phyloP scores from a whole-genome alignment of 2,797 vertebrate species.

The Poliocrania exsul region DNA sequence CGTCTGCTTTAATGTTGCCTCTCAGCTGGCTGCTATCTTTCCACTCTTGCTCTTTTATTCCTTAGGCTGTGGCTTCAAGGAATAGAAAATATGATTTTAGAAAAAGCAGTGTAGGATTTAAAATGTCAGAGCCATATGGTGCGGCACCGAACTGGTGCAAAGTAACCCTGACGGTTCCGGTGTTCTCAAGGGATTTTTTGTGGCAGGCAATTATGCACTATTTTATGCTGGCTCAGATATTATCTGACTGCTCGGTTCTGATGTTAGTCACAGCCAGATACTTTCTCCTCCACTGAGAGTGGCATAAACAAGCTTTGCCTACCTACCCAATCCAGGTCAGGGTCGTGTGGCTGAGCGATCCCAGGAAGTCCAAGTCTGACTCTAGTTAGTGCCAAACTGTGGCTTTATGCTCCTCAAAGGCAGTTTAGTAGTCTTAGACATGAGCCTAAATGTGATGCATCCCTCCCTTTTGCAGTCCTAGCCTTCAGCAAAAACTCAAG shows the following conservation, averaged over 20 bases:
- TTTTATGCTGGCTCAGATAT: not conserved
- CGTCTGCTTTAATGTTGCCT: conserved; percentile 32
- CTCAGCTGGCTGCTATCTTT: conserved; percentile 27
- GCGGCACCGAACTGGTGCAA: not conserved
- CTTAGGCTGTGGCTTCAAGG: not conserved
- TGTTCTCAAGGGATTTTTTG: not conserved
- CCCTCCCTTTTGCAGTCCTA: not conserved
- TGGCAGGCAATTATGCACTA: not conserved
- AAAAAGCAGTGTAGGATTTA: not conserved
- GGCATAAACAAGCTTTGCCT: not conserved
- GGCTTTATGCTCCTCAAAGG: not conserved
- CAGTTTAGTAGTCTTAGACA: not conserved
- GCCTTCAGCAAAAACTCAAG: not conserved
- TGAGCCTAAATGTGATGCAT: not conserved
- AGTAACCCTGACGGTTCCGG: not conserved
- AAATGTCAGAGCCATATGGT: not conserved
- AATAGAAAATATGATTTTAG: conserved; percentile 21
- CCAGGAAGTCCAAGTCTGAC: not conserved
- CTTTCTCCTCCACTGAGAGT: not conserved
- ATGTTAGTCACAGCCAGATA: not conserved
- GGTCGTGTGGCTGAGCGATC: not conserved
- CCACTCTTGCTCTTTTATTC: not conserved
- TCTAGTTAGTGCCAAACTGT: not conserved
- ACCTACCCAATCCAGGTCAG: not conserved
- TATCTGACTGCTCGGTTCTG: not conserved